These are phyloP conservation scores for Panurus biarmicus DNA, from an alignment of 2,113 vertebrate species.

Conservation along the genomic window DNA sequence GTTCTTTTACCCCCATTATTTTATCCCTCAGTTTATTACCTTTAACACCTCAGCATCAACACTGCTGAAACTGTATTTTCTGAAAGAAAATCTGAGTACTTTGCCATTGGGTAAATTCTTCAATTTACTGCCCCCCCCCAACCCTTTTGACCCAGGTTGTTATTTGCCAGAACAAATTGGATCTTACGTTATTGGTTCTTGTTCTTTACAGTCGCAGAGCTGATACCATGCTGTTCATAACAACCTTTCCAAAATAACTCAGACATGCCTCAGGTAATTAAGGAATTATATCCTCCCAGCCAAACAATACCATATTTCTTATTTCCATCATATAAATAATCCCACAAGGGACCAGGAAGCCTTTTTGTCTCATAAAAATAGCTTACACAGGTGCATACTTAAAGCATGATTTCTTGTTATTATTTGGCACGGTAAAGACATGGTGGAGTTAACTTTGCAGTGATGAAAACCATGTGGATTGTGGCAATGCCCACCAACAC, in stretches of 20 bases:
- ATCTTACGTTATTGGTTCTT: neutral
- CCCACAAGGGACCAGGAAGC: conserved; percentile 4
- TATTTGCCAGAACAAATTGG: conserved; percentile 29
- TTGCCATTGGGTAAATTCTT: conserved; percentile 15
- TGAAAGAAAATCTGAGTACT: neutral
- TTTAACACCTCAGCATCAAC: neutral
- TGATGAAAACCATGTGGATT: neutral
- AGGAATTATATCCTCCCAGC: conserved; percentile 1
- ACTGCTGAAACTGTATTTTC: neutral
- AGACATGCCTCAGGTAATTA: conserved; percentile 36
- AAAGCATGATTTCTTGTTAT: conserved; percentile 21
- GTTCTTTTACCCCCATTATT: neutral
- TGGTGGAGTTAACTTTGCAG: neutral
- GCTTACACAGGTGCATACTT: conserved; percentile 37
- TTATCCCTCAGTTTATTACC: neutral
- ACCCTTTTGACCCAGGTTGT: neutral
- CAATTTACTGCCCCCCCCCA: neutral
- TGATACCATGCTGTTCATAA: neutral
- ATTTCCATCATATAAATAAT: conserved; percentile 37
- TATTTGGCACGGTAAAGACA: conserved; percentile 28
- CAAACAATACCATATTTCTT: conserved; percentile 44
- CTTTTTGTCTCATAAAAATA: conserved; percentile 49
- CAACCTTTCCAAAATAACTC: conserved; percentile 23
- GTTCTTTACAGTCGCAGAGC: neutral
- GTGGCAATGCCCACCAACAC: neutral